A percentile compares a stretch with the other conserved stretches of the same genome.
Evolutionary conservation across 2,888 invertebrate species (phyloP).

Genomic region (Nephrotoma flavescens): DNA sequence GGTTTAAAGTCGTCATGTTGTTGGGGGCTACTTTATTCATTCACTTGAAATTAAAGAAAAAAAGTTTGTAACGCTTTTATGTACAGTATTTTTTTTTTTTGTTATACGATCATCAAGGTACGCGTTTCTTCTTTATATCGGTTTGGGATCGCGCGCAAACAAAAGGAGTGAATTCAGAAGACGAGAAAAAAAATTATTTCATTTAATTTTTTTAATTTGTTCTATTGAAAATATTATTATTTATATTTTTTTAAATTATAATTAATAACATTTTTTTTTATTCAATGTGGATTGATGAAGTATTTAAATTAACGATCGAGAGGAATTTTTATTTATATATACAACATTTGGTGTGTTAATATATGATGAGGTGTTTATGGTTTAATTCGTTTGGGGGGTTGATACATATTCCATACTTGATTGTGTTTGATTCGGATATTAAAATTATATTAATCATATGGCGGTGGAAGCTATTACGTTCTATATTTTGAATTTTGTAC

Average conservation of each 20-base stretch:
- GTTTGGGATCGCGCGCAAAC: background rate
- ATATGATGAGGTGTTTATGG: background rate
- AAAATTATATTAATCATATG: background rate
- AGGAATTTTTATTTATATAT: background rate
- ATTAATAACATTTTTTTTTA: background rate
- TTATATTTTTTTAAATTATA: background rate
- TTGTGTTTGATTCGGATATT: background rate
- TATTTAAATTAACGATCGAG: background rate
- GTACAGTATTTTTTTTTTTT: background rate
- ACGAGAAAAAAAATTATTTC: background rate
- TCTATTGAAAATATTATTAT: background rate
- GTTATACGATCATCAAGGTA: background rate
- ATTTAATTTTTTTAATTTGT: background rate
- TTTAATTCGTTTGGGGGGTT: background rate
- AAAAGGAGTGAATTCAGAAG: background rate
- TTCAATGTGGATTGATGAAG: background rate
- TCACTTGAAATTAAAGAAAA: background rate
- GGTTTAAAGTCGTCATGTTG: background rate
- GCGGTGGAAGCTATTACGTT: background rate
- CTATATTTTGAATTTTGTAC: no score
- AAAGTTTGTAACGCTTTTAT: background rate
- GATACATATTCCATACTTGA: background rate
- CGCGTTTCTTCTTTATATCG: background rate
- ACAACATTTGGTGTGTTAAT: background rate
- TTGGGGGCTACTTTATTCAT: background rate